These are phyloP conservation scores for Tetanocera ferruginea DNA, from an alignment of 2,888 invertebrate species.

Conservation along the genomic window DNA sequence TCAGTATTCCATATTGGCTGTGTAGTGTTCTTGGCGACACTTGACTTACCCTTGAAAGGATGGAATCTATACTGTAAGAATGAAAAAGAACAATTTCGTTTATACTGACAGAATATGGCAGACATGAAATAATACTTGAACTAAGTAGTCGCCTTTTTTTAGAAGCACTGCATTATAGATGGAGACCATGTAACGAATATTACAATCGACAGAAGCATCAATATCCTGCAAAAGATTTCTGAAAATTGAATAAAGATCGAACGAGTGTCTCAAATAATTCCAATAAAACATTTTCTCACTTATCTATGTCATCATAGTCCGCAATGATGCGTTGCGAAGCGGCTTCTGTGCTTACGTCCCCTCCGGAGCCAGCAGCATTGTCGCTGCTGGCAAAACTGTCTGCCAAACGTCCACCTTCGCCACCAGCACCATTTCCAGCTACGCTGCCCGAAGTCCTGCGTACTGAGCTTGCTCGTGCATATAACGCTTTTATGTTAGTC, in stretches of 20 bases:
- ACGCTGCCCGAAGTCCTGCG: neutral
- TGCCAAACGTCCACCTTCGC: neutral
- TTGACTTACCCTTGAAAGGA: slow-evolving; percentile 75
- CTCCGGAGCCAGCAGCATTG: neutral
- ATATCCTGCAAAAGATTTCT: slow-evolving; percentile 61
- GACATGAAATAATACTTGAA: slow-evolving; percentile 55
- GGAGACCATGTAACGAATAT: slow-evolving; percentile 72
- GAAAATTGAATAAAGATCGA: neutral
- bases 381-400: neutral
- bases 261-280: neutral
- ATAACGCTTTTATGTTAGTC: slow-evolving; percentile 40
- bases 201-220: slow-evolving; percentile 52
- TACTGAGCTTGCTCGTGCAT: neutral
- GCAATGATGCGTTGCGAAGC: slow-evolving; percentile 51
- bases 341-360: slow-evolving; percentile 42
- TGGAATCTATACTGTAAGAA: slow-evolving; percentile 58
- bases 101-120: neutral
- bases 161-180: slow-evolving; percentile 72
- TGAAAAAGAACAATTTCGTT: neutral
- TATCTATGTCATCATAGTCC: slow-evolving; percentile 81
- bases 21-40: slow-evolving; percentile 74
- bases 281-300: slow-evolving; percentile 48
- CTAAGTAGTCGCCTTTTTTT: slow-evolving; percentile 63
- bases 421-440: neutral
- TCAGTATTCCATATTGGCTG: slow-evolving; percentile 83